Evolutionary conservation across 2,888 invertebrate genomes (phyloP).

Genomic region (Euzophera pinguis): DNA sequence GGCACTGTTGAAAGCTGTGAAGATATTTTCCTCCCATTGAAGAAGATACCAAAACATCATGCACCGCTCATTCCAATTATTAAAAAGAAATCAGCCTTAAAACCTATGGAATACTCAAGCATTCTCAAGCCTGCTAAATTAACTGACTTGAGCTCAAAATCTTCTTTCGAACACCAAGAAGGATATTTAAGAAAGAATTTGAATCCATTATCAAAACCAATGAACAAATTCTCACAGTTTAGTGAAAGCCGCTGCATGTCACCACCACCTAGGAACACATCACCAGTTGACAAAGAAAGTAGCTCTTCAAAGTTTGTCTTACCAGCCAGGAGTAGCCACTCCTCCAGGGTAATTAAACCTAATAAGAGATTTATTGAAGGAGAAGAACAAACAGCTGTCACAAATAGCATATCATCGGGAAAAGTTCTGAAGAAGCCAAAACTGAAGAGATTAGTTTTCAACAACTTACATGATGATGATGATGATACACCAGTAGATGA

Average conservation of each 20-base stretch:
- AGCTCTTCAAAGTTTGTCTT: conserved; percentile 83
- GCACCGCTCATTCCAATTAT: conserved; percentile 82
- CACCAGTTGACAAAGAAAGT: conserved; percentile 61
- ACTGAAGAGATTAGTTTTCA: conserved; percentile 67
- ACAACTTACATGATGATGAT: conserved; percentile 60
- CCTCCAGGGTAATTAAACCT: conserved; percentile 92
- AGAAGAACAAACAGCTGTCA: conserved; percentile 67
- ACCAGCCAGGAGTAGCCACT: conserved; percentile 90
- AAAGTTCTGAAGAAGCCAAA: conserved; percentile 75
- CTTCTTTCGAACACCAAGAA: conserved; percentile 72
- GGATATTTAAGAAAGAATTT: conserved; percentile 69
- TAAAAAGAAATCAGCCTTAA: conserved; percentile 81
- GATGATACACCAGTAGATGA: conserved; percentile 56
- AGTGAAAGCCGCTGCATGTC: conserved; percentile 69
- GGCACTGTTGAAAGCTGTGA: conserved; percentile 83
- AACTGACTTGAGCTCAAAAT: conserved; percentile 81
- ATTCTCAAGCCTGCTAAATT: conserved; percentile 82
- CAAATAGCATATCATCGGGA: conserved; percentile 45
- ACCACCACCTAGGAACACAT: conserved; percentile 64
- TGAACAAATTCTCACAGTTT: conserved; percentile 71
- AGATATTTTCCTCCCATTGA: conserved; percentile 78
- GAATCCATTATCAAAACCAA: conserved; percentile 69
- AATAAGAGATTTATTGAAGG: conserved; percentile 91
- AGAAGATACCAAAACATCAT: conserved; percentile 80
- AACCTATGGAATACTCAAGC: conserved; percentile 78